These are phyloP conservation scores for Halocaridina rubra DNA, from an alignment of 2,888 invertebrate genomes.

Conservation along the genomic window DNA sequence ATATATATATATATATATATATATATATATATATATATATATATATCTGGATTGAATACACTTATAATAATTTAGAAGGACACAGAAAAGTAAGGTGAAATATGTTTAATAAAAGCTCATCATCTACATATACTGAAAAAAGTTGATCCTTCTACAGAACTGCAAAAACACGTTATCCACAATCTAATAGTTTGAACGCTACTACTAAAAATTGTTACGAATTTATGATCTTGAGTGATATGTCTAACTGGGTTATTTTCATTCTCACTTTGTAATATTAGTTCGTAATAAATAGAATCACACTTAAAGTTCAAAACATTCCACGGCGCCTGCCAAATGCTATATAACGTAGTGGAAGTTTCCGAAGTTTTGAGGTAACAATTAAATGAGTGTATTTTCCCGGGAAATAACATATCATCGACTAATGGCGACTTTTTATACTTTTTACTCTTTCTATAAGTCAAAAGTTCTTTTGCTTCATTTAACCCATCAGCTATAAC, in stretches of 20 bases:
- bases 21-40: no score
- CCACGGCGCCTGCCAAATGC: slow-evolving; percentile 15
- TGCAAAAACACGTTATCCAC: slow-evolving; percentile 33
- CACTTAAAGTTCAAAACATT: slow-evolving; percentile 15
- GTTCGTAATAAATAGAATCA: background rate
- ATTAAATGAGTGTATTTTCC: background rate
- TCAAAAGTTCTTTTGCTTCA: background rate
- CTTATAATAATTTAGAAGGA: no score
- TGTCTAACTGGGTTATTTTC: background rate
- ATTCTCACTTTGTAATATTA: background rate
- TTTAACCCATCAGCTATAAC: background rate
- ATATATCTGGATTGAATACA: no score
- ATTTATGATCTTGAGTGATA: background rate
- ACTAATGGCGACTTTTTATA: no score
- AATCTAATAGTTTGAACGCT: background rate
- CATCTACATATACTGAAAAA: no score
- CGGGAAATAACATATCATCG: background rate
- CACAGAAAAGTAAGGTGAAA: no score
- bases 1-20: no score
- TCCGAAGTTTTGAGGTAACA: background rate
- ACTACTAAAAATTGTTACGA: background rate
- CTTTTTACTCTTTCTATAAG: background rate
- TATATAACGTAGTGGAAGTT: background rate
- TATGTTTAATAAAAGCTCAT: no score
- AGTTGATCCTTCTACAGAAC: background rate